These are phyloP conservation scores for Sphaerophoria taeniata DNA, from an alignment of 2,888 invertebrate species.

Conservation along the genomic window DNA sequence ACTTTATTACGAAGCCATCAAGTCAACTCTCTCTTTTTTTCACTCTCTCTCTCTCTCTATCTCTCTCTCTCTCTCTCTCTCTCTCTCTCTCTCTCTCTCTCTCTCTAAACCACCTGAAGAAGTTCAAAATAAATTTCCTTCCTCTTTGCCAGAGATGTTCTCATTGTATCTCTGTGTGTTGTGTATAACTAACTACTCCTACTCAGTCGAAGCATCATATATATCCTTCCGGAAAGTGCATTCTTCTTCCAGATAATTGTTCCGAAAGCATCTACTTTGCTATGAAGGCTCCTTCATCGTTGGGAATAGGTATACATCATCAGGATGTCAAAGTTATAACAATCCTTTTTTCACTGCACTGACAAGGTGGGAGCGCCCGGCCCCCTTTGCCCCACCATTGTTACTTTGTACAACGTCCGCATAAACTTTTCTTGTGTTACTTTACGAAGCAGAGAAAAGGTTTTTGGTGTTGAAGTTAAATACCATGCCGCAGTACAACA, in stretches of 20 bases:
- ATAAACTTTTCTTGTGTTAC: constrained; percentile 20
- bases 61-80: background rate
- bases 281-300: background rate
- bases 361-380: background rate
- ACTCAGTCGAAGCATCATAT: background rate
- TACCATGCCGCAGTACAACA: background rate
- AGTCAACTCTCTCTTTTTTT: background rate
- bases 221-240: constrained; percentile 19
- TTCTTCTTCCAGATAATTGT: constrained; percentile 46
- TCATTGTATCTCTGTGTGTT: no score
- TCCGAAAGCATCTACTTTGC: constrained; percentile 14
- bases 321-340: constrained; percentile 51
- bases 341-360: constrained; percentile 15
- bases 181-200: background rate
- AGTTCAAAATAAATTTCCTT: constrained; percentile 60
- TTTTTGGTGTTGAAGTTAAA: constrained; percentile 25
- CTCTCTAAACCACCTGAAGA: constrained; percentile 30
- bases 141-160: background rate
- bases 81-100: background rate
- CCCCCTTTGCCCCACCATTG: background rate
- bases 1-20: constrained; percentile 61
- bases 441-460: background rate
- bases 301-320: constrained; percentile 47
- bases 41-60: background rate
- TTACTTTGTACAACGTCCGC: background rate